Conservation (phyloP, 92 coral and sea anemone genomes). For the Epizoanthus scotinus region DNA sequence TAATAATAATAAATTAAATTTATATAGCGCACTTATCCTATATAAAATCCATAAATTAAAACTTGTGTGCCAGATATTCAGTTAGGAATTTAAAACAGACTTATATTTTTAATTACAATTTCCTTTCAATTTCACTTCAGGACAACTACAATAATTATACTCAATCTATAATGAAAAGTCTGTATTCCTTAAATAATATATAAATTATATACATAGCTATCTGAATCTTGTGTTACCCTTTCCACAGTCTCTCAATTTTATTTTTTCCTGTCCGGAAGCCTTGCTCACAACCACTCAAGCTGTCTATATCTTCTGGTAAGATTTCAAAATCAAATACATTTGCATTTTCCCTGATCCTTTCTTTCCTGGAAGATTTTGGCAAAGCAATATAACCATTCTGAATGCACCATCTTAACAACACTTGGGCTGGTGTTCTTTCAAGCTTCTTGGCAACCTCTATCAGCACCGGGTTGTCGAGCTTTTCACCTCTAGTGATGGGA, state of each 20-base stretch:
- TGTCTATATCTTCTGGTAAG: conserved; percentile 60
- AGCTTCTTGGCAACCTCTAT: conserved; percentile 55
- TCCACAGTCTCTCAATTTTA: conserved; percentile 86
- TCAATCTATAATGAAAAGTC: too few relatives aligned
- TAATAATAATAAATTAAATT: too few relatives aligned
- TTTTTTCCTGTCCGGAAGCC: conserved; percentile 89
- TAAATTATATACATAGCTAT: background rate
- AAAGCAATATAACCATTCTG: conserved; percentile 85
- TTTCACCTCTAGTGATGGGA: conserved; percentile 88
- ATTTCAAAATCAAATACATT: conserved; percentile 81
- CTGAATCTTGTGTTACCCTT: conserved; percentile 42
- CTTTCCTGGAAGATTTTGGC: conserved; percentile 77
- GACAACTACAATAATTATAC: too few relatives aligned
- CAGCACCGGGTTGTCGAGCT: conserved; percentile 68
- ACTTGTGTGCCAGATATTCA: too few relatives aligned
- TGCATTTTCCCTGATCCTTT: conserved; percentile 83
- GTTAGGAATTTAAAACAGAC: too few relatives aligned
- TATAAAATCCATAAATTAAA: too few relatives aligned
- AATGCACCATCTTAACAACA: conserved; percentile 85
- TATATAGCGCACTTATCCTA: too few relatives aligned
- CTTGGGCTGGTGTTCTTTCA: conserved; percentile 73
- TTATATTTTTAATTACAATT: too few relatives aligned
- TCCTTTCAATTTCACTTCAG: too few relatives aligned
- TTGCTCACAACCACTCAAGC: conserved; percentile 81
- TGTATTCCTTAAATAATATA: background rate